phyloP scores from a whole-genome alignment of 2,113 vertebrate species.

The Macrotus californicus region DNA sequence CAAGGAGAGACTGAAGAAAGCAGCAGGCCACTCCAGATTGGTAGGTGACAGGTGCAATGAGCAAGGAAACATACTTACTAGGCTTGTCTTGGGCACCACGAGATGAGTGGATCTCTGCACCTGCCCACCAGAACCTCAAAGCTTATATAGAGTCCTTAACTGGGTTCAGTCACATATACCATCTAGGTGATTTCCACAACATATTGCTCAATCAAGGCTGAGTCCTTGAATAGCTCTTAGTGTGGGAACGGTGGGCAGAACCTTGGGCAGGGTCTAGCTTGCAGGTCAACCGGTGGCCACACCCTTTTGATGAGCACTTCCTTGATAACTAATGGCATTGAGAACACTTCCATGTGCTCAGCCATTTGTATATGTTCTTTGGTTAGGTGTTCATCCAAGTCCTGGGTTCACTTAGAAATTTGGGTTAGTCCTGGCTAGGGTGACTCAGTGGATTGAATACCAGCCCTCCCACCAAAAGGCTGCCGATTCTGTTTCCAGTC shows the following conservation, averaged over 20 bases:
- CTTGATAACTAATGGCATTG: rapidly evolving
- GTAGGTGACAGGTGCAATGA: not conserved
- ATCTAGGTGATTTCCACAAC: not conserved
- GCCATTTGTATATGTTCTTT: not conserved
- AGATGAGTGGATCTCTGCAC: not conserved
- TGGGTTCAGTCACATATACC: not conserved
- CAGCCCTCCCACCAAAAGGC: too few species aligned
- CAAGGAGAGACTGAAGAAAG: not conserved
- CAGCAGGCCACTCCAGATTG: not conserved
- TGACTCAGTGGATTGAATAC: too few species aligned
- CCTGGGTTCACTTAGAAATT: not conserved
- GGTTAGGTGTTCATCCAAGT: not conserved
- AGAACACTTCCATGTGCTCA: too few species aligned
- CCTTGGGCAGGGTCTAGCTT: not conserved
- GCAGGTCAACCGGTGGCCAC: not conserved
- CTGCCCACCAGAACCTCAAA: not conserved
- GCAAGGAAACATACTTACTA: too few species aligned
- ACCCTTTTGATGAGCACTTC: not conserved
- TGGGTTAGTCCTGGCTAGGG: too few species aligned
- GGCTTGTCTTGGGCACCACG: not conserved
- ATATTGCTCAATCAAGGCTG: not conserved
- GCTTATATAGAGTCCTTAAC: not conserved
- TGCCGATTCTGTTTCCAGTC: too few species aligned
- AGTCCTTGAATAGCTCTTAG: not conserved
- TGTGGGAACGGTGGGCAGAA: not conserved